A percentile compares a stretch with the other conserved stretches of the same genome.
phyloP scores from a whole-genome alignment of 2,888 invertebrate species.

The Coleophora deauratella region DNA sequence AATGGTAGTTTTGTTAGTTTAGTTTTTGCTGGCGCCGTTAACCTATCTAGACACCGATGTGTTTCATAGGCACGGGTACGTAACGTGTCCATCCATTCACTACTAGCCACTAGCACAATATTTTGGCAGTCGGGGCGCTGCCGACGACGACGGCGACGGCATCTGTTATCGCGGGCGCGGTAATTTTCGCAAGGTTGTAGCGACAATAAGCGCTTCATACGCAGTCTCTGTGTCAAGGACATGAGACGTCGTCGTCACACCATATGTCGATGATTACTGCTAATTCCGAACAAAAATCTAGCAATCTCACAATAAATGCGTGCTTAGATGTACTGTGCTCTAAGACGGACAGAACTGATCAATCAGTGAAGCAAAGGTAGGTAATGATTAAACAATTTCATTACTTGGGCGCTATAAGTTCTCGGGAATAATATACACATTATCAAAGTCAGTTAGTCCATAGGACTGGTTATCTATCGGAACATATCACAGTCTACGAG shows the following conservation, averaged over 20 bases:
- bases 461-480: no score
- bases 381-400: no score
- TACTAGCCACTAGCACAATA: conserved; percentile 33
- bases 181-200: conserved; percentile 69
- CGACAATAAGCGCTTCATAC: conserved; percentile 66
- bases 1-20: no score
- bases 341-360: no score
- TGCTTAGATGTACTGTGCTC: no score
- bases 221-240: conserved; percentile 71
- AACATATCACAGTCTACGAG: no score
- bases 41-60: conserved; percentile 7
- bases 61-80: conserved; percentile 27
- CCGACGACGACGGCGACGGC: conserved; percentile 32
- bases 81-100: conserved; percentile 32
- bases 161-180: conserved; percentile 48
- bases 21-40: background rate
- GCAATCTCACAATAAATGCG: no score
- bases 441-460: no score
- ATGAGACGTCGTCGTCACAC: conserved; percentile 58
- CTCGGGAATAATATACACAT: no score
- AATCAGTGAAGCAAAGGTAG: no score
- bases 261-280: conserved; percentile 30
- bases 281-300: no score
- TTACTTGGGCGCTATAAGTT: no score
- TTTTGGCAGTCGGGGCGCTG: conserved; percentile 27